Evolutionary conservation across 2,888 invertebrate species (phyloP).

Genomic region (Chrysomela aeneicollis): DNA sequence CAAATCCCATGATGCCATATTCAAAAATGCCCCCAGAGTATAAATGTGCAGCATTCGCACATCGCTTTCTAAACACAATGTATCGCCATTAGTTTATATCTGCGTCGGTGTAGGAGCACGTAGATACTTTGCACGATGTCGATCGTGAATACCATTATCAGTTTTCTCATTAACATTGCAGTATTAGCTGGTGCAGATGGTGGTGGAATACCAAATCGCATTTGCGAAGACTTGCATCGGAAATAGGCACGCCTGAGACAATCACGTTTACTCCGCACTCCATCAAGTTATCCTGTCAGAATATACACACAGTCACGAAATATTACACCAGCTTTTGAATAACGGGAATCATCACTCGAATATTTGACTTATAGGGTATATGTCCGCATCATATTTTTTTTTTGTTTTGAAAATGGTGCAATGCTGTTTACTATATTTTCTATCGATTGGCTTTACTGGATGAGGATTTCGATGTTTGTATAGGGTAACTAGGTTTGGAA

Average conservation of each 20-base stretch:
- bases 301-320: no score
- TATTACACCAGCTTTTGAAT: no score
- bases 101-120: not conserved
- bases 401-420: no score
- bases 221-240: not conserved
- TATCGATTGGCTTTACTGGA: no score
- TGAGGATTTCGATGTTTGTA: no score
- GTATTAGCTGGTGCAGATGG: not conserved
- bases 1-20: not conserved
- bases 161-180: not conserved
- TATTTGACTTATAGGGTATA: no score
- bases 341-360: no score
- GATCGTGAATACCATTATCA: not conserved
- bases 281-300: no score
- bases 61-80: not conserved
- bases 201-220: not conserved
- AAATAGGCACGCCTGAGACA: not conserved
- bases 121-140: not conserved
- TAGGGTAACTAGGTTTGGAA: no score
- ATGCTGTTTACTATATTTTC: no score
- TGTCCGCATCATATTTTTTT: no score
- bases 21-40: not conserved
- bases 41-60: not conserved
- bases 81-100: not conserved
- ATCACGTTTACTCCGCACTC: not conserved